Percentiles rank a stretch among this genome's conserved stretches.
Evolutionary conservation across 2,113 vertebrate genomes (phyloP).

Genomic region (Acrocephalus arundinaceus): DNA sequence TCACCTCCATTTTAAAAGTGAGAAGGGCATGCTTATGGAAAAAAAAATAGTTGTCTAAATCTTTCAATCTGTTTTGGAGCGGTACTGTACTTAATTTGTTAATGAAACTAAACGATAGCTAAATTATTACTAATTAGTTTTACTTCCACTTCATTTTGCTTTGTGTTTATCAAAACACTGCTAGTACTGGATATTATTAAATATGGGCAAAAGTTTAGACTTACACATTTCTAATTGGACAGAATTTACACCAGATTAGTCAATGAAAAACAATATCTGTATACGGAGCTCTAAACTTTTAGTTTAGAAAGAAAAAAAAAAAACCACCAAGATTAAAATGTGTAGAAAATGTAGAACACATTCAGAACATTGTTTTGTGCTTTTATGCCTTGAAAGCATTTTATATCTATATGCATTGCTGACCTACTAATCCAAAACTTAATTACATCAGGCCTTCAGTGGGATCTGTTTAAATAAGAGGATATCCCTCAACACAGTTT

Average conservation of each 20-base stretch:
- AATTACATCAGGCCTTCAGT: background rate
- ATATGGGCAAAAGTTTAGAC: background rate
- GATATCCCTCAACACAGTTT: background rate
- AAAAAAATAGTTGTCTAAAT: background rate
- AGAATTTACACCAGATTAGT: background rate
- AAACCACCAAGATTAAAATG: background rate
- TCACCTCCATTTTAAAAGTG: background rate
- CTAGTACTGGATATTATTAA: background rate
- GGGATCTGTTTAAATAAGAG: background rate
- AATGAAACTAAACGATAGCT: background rate
- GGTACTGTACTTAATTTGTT: background rate
- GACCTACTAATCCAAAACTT: background rate
- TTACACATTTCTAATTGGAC: background rate
- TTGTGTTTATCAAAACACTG: background rate
- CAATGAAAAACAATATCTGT: background rate
- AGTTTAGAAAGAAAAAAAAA: background rate
- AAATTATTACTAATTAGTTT: background rate
- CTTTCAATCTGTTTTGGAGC: background rate
- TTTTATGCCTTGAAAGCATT: background rate
- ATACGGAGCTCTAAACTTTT: background rate
- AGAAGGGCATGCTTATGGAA: background rate
- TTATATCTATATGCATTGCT: background rate
- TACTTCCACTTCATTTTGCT: background rate
- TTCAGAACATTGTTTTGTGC: background rate
- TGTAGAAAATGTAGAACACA: background rate